Percentiles rank a stretch among this genome's conserved stretches.
These are phyloP conservation scores for Arremon aurantiirostris DNA, from an alignment of 2,797 vertebrate genomes.

Conservation along the genomic window DNA sequence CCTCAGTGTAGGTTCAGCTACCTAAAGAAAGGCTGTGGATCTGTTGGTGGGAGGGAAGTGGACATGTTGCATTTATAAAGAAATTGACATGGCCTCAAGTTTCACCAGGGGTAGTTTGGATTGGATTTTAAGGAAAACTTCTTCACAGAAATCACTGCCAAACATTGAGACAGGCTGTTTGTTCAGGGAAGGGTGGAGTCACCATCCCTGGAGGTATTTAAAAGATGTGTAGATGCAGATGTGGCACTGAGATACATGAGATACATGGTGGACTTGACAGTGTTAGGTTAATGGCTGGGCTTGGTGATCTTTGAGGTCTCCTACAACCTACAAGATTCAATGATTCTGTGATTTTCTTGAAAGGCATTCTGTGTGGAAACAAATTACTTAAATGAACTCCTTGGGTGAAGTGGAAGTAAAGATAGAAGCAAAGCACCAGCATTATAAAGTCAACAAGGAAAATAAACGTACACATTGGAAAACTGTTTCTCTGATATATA, in stretches of 20 bases:
- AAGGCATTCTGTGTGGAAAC: background rate
- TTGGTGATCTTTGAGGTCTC: background rate
- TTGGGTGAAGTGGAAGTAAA: background rate
- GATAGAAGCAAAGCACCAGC: background rate
- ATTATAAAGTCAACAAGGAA: background rate
- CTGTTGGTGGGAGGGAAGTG: accelerated
- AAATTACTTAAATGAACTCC: background rate
- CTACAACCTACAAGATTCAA: background rate
- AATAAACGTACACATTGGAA: background rate
- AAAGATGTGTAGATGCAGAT: background rate
- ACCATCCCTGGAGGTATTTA: background rate
- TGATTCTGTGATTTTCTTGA: background rate
- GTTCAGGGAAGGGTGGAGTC: background rate
- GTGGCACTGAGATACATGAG: background rate
- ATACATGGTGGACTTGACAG: background rate
- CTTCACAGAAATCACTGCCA: background rate
- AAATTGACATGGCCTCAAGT: background rate
- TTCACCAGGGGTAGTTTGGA: background rate
- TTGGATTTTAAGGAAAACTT: background rate
- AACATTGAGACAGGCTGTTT: background rate
- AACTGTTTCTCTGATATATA: background rate
- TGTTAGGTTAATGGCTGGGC: background rate
- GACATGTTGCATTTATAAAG: background rate
- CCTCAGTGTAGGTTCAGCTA: accelerated
- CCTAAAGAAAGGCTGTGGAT: background rate